Conservation (phyloP, 2,113 vertebrate species). For the Calcarius ornatus region DNA sequence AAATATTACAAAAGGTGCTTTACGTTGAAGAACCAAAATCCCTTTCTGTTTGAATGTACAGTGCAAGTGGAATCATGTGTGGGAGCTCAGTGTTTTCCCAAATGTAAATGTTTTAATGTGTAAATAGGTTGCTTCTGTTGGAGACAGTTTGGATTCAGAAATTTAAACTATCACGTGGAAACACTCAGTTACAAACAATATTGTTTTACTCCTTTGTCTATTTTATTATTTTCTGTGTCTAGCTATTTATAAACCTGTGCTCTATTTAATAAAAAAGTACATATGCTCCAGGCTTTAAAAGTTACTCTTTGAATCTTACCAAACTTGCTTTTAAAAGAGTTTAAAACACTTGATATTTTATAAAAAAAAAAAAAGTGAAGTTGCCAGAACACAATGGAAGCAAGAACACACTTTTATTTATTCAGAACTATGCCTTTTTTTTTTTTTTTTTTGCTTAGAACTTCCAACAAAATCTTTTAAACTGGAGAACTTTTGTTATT, state of each 20-base stretch:
- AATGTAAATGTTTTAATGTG: slow-evolving; percentile 40
- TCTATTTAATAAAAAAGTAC: slow-evolving; percentile 56
- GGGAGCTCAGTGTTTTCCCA: slow-evolving; percentile 24
- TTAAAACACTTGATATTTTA: not conserved
- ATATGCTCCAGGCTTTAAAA: not conserved
- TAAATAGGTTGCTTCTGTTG: slow-evolving; percentile 20
- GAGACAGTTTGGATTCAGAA: slow-evolving; percentile 24
- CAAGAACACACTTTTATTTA: slow-evolving; percentile 12
- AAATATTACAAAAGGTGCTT: slow-evolving; percentile 65
- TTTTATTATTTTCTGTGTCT: slow-evolving; percentile 64
- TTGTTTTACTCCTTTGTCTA: slow-evolving; percentile 49
- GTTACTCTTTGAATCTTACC: not conserved
- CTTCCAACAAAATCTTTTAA: slow-evolving; percentile 2
- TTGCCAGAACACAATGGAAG: not conserved
- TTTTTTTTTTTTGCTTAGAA: slow-evolving; percentile 25
- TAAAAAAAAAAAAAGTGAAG: not conserved
- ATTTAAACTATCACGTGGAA: not conserved
- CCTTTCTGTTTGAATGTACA: slow-evolving; percentile 50
- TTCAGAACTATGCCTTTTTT: not conserved
- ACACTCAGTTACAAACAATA: not conserved
- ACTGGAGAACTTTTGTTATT: not conserved
- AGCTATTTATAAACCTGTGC: slow-evolving; percentile 57
- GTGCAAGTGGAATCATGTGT: slow-evolving; percentile 28
- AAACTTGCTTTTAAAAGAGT: not conserved
- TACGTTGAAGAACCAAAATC: slow-evolving; percentile 58